Percentiles rank a stretch among this genome's conserved stretches.
Conservation (phyloP, 1,140 invertebrate genomes). For the Drosophila funebris region DNA sequence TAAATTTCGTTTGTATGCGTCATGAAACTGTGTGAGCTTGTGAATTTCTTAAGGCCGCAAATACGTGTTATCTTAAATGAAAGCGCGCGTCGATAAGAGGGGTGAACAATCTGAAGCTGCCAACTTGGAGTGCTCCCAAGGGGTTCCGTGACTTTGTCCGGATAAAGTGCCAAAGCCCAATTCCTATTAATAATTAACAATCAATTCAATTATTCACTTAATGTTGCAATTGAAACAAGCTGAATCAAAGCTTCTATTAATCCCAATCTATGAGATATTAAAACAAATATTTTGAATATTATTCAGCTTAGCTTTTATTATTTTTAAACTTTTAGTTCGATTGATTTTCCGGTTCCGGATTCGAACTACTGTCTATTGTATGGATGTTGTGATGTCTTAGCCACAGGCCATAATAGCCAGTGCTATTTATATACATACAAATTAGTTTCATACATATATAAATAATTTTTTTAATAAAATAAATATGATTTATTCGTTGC, state of each 20-base stretch:
- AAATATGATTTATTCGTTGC: slow-evolving; percentile 13
- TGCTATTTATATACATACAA: slow-evolving; percentile 10
- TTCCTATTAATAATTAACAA: not conserved
- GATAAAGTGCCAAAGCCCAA: not conserved
- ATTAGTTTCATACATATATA: slow-evolving; percentile 16
- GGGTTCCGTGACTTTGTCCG: not conserved
- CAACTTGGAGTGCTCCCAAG: not conserved
- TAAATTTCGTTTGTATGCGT: slow-evolving; percentile 23
- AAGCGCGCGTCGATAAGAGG: not conserved
- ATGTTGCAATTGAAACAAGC: not conserved
- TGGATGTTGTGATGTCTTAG: slow-evolving; percentile 17
- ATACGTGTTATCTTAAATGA: not conserved
- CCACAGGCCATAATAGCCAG: slow-evolving; percentile 6
- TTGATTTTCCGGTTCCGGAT: not conserved
- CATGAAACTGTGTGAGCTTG: not conserved
- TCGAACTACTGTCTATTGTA: not conserved
- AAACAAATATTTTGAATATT: not conserved
- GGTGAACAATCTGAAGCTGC: not conserved
- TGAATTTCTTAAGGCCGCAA: not conserved
- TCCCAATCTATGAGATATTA: not conserved
- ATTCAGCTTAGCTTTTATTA: not conserved
- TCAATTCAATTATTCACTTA: not conserved
- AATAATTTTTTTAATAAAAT: not conserved
- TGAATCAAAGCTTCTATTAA: not conserved
- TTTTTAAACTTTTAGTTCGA: not conserved